A percentile compares a stretch with the other conserved stretches of the same genome.
phyloP scores from a whole-genome alignment of 1,140 invertebrate species.

The Monochamus saltuarius region DNA sequence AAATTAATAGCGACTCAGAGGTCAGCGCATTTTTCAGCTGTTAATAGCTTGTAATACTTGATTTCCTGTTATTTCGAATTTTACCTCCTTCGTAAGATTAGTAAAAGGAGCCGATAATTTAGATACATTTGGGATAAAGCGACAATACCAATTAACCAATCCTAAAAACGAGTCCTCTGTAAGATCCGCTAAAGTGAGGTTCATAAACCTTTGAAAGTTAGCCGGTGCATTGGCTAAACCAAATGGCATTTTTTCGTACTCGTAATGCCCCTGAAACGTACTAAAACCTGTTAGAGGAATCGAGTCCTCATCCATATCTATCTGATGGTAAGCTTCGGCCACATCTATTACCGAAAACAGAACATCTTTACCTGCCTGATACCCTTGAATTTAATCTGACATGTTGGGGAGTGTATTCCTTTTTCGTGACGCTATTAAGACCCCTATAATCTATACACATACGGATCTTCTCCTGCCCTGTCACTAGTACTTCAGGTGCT shows the following conservation, averaged over 20 bases:
- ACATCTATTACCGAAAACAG: neutral
- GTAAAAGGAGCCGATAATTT: conserved; percentile 13
- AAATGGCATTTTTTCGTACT: conserved; percentile 17
- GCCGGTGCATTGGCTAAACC: conserved; percentile 14
- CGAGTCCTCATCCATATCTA: neutral
- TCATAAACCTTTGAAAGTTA: conserved; percentile 19
- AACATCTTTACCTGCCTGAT: neutral
- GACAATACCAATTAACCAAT: conserved; percentile 22
- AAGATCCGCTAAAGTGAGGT: conserved; percentile 6
- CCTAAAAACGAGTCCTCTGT: conserved; percentile 12
- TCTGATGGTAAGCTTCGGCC: too few species aligned
- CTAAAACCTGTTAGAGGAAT: conserved; percentile 17
- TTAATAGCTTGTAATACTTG: conserved; percentile 13
- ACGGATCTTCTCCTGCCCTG: neutral
- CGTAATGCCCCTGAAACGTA: conserved; percentile 12
- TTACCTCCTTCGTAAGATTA: conserved; percentile 12
- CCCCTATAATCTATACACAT: too few species aligned
- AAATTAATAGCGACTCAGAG: conserved; percentile 24
- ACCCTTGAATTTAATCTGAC: neutral
- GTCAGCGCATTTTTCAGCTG: conserved; percentile 20
- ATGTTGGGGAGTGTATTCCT: conserved; percentile 15
- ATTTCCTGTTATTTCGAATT: conserved; percentile 8
- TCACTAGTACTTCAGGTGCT: conserved; percentile 13
- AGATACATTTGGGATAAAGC: conserved; percentile 23
- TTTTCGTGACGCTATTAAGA: conserved; percentile 4